Base-by-base conservation (phyloP, 2,113 vertebrate genomes). In the Galbula dea region DNA sequence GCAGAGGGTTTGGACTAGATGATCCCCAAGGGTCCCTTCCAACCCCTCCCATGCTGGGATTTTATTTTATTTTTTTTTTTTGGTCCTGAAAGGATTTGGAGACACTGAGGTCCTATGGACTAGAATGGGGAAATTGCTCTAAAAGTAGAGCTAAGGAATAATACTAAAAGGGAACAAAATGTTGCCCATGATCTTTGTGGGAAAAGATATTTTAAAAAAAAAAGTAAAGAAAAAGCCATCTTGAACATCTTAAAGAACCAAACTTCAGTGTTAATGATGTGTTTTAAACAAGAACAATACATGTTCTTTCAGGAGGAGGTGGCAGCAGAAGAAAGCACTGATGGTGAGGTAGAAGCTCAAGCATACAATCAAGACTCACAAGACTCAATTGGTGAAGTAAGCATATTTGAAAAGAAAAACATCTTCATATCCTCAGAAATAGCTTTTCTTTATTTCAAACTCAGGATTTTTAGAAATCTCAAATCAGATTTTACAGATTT, bases 331-430 rank as follows among this genome's bases (percentile, higher is more conserved):
- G 99, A 99, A 93, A 98, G 98, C 73, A 98, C 98, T 73, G 99
- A 99, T 65, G 98, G 98, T 49, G 99, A 99, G 57, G 97, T 98
- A 22, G 98, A 99, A 85, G 95, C 98, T 66, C 98, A 98, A 23
- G 96, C 97, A 23, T 98, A 98, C 87, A 98, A 97, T 88, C 99
- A 98, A 76, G 99, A 99, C n/a, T 98, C 97, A 29, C 98, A 98
- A 79, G 99, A 99, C 84, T 97, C 97, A 17, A 97, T 98, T 94
- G 98, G 97, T 95, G 98, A 99, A 97, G 99, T 98, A 97, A 97
- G 98, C 85, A 9, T 65, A 41, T 75, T 58, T 92, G 45, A 62
- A 76, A 82, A 81, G 23, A 37, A 49, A 69, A 54, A 48, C 21
- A 3, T 21, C 6, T 69, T 69, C 45, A 7, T 79, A 69, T 55